Percentiles rank a stretch among this genome's conserved stretches.
These are phyloP conservation scores for Exephanes ischioxanthus DNA, from an alignment of 2,888 invertebrate species.

Conservation along the genomic window DNA sequence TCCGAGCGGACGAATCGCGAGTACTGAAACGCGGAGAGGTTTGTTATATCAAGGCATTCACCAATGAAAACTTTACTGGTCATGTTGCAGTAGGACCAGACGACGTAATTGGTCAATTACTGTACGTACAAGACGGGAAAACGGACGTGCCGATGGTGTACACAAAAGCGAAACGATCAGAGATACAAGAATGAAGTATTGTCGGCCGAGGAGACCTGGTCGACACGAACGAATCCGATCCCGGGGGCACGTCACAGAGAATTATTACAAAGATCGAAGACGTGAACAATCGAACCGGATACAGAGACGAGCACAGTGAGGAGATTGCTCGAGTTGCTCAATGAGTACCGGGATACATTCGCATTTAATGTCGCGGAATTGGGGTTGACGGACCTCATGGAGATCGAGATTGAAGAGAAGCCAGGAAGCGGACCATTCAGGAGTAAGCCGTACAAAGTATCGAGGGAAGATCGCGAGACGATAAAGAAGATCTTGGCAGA, in stretches of 20 bases:
- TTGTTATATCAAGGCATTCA: background rate
- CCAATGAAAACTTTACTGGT: constrained; percentile 4
- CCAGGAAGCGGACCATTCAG: constrained; percentile 63
- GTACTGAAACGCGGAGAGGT: constrained; percentile 1
- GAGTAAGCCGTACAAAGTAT: constrained; percentile 16
- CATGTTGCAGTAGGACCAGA: constrained; percentile 5
- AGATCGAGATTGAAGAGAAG: constrained; percentile 60
- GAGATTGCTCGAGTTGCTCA: constrained; percentile 13
- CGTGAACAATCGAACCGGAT: constrained; percentile 45
- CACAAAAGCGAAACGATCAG: background rate
- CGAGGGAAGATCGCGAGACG: constrained; percentile 42
- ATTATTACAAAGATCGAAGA: constrained; percentile 6
- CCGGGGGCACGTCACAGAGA: constrained; percentile 37
- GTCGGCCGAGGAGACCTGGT: constrained; percentile 4
- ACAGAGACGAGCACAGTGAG: constrained; percentile 52
- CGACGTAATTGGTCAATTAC: background rate
- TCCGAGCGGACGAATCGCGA: constrained; percentile 2
- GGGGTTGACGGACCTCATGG: constrained; percentile 30
- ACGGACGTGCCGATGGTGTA: background rate
- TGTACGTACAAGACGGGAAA: constrained; percentile 5
- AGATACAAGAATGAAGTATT: background rate
- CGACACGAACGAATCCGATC: background rate
- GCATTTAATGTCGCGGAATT: constrained; percentile 40
- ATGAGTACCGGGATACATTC: constrained; percentile 30
- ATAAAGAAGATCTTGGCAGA: constrained; percentile 50